A percentile compares a stretch with the other conserved stretches of the same genome.
Evolutionary conservation across 2,888 invertebrate genomes (phyloP).

Genomic region (Callosobruchus maculatus): DNA sequence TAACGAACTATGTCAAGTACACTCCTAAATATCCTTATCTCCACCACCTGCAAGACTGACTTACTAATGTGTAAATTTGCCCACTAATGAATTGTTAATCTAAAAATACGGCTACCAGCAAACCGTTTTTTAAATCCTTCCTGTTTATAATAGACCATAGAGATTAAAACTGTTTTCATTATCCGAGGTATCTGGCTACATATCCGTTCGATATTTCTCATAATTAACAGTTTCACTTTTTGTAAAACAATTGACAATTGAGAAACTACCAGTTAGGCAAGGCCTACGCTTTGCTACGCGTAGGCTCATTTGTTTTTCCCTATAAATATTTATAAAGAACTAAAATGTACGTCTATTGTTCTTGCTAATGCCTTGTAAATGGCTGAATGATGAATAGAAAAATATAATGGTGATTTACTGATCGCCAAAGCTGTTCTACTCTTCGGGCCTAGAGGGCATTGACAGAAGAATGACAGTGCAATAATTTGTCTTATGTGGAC

Average conservation of each 20-base stretch:
- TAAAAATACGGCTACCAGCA: neutral
- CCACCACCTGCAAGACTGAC: too few species aligned
- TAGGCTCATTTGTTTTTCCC: constrained; percentile 5
- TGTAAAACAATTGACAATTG: neutral
- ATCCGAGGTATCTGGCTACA: neutral
- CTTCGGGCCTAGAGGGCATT: neutral
- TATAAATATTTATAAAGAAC: constrained; percentile 11
- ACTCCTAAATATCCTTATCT: too few species aligned
- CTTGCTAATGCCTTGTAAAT: constrained; percentile 4
- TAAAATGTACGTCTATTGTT: constrained; percentile 7
- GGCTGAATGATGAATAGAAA: neutral
- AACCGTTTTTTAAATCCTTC: neutral
- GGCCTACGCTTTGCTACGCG: constrained; percentile 4
- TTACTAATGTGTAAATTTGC: too few species aligned
- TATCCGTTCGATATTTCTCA: neutral
- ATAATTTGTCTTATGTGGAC: neutral
- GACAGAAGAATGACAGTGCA: neutral
- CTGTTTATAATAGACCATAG: neutral
- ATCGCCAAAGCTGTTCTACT: neutral
- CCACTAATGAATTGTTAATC: neutral
- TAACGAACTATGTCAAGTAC: too few species aligned
- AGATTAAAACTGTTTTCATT: neutral
- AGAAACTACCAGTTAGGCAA: neutral
- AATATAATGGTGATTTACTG: neutral
- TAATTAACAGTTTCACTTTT: neutral